Evolutionary conservation across 2,888 invertebrate genomes (phyloP).

Genomic region (Seira musarum): DNA sequence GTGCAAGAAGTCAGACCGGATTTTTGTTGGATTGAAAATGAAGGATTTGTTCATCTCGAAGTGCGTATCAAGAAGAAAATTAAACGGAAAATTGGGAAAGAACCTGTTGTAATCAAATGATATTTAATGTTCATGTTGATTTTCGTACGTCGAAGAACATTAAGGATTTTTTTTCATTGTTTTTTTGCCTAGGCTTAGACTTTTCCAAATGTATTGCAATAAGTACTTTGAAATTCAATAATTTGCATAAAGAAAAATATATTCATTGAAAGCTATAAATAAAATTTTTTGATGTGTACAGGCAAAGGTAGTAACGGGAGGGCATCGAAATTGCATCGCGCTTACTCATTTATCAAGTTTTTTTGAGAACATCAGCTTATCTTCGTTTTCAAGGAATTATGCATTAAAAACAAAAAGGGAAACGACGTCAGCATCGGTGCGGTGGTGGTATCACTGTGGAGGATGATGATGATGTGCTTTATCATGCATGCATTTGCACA

Average conservation of each 20-base stretch:
- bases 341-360: too few relatives aligned
- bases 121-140: neutral
- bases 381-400: neutral
- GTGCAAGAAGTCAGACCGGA: conserved; percentile 46
- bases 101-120: conserved; percentile 28
- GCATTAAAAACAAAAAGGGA: conserved; percentile 11
- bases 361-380: neutral
- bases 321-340: too few relatives aligned
- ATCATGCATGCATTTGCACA: conserved; percentile 60
- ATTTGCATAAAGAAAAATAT: neutral
- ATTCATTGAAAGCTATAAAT: neutral
- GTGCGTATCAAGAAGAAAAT: conserved; percentile 20
- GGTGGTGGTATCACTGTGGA: conserved; percentile 20
- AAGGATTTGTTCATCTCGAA: conserved; percentile 1
- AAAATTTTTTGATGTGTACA: neutral
- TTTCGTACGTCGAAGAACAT: neutral
- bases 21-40: conserved; percentile 31
- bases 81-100: conserved; percentile 31
- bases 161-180: neutral
- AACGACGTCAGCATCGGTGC: conserved; percentile 12
- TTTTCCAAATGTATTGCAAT: neutral
- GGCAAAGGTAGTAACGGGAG: too few relatives aligned
- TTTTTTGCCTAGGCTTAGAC: too few relatives aligned
- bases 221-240: neutral
- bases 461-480: conserved; percentile 40